Evolutionary conservation across 1,140 invertebrate species (phyloP), one percentile per base, ranked within the genome.

Genomic region (Leptinotarsa defecta): DNA sequence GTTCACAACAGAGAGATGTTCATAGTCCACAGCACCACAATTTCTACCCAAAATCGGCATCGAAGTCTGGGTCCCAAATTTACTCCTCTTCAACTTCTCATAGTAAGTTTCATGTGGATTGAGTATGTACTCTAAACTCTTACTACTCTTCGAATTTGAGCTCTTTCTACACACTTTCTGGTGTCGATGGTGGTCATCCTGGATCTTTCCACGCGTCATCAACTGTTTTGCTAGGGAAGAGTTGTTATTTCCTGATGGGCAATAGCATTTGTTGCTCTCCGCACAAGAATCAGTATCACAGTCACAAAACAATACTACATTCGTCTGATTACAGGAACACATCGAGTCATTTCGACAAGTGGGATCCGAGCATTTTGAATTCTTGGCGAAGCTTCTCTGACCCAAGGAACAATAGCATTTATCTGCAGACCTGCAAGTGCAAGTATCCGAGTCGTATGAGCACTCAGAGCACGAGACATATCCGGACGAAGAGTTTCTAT

Each of bases 251-350:
- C 48, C 86, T 2, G 87, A 87, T 11, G 89, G 86, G 84, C 95
- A 96, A 82, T 96, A 96, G 83, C 95, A 96, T 83, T 95, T 95
- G 82, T 95, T 95, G 83, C 93, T 94, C 74, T 95, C 94, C 0
- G 93, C 90, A 83, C 94, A 96, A 79, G 93, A 94, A 81, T 96
- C 94, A 0, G 94, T 94, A 81, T 95, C 94, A 83, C 94, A 96
- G 3, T 90, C 89, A 81, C 93, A 92, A 63, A 79, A 84, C 79
- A 84, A 89, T 86, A 87, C 86, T 83, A 82, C 64, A 64, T 84
- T 83, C 43, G 85, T 84, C 77, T 90, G 17, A 43, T 11, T 11
- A 19, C 52, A 57, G n/a, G 52, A 57, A 20, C 20, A 22, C 13
- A 65, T 15, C 11, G 4, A 20, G 0, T 65, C 64, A 22, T 20